Evolutionary conservation across 1,140 invertebrate genomes (phyloP).

Genomic region (Andrena cerasifolii): DNA sequence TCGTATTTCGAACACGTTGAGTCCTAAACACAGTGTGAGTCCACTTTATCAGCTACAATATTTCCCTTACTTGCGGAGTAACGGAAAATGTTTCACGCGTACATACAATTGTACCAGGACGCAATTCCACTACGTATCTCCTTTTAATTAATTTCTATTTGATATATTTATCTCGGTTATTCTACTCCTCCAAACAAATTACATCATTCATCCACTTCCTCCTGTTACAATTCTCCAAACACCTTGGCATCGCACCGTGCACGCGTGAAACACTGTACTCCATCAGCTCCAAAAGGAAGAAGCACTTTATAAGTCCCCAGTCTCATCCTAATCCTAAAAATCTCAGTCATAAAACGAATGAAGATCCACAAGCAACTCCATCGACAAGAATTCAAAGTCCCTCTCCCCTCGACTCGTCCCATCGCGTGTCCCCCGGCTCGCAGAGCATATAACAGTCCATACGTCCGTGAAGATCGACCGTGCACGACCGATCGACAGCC

Average conservation of each 20-base stretch:
- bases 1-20: neutral
- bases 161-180: too few relatives aligned
- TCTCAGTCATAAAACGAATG: neutral
- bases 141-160: too few relatives aligned
- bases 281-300: neutral
- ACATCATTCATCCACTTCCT: too few relatives aligned
- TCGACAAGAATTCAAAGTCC: neutral
- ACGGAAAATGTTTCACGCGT: neutral
- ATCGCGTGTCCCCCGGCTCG: constrained; percentile 1
- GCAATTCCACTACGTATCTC: too few relatives aligned
- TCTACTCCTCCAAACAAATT: too few relatives aligned
- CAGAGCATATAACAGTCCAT: neutral
- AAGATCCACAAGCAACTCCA: too few relatives aligned
- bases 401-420: neutral
- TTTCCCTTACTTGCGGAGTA: neutral
- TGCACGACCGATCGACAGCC: neutral
- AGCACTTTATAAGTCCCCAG: neutral
- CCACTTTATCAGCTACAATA: neutral
- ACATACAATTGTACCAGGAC: neutral
- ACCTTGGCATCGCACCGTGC: neutral
- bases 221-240: neutral
- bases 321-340: neutral
- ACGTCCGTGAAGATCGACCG: neutral
- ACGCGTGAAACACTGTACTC: neutral
- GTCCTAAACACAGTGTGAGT: neutral